Evolutionary conservation across 2,888 invertebrate genomes (phyloP).

Genomic region (Drosophila nr. perissopoda): DNA sequence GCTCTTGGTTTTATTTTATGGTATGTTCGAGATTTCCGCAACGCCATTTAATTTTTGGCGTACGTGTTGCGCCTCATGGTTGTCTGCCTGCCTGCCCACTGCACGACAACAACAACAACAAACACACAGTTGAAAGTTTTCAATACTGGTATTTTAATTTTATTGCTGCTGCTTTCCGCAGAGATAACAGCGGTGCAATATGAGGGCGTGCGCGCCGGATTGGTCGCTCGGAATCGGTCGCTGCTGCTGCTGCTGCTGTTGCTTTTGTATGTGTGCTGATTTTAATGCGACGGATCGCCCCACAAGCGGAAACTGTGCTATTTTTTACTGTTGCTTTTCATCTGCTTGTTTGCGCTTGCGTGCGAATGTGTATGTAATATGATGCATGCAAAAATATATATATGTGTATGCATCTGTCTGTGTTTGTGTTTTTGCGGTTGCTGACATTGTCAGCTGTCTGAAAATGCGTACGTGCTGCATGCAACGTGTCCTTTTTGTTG

Average conservation of each 20-base stretch:
- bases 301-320: slow-evolving; percentile 29
- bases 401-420: not conserved
- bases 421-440: slow-evolving; percentile 8
- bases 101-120: slow-evolving; percentile 19
- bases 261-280: slow-evolving; percentile 61
- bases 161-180: slow-evolving; percentile 26
- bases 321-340: slow-evolving; percentile 18
- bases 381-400: slow-evolving; percentile 1
- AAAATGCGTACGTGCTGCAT: slow-evolving; percentile 60
- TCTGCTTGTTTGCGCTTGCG: slow-evolving; percentile 11
- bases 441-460: slow-evolving; percentile 24
- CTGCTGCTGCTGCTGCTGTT: slow-evolving; percentile 7
- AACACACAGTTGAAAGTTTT: slow-evolving; percentile 11
- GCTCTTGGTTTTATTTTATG: slow-evolving; percentile 50
- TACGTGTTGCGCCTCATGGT: slow-evolving; percentile 66
- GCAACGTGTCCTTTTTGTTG: slow-evolving; percentile 50
- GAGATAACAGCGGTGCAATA: slow-evolving; percentile 23
- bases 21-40: slow-evolving; percentile 69
- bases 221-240: not conserved
- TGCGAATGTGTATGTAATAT: slow-evolving; percentile 2
- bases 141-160: slow-evolving; percentile 28
- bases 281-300: slow-evolving; percentile 65
- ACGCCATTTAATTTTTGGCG: slow-evolving; percentile 73
- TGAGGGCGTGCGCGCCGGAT: slow-evolving; percentile 24
- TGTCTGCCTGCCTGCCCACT: slow-evolving; percentile 31